Percentiles rank a stretch among this genome's conserved stretches.
Evolutionary conservation across 2,113 vertebrate species (phyloP).

Genomic region (Daubentonia madagascariensis): DNA sequence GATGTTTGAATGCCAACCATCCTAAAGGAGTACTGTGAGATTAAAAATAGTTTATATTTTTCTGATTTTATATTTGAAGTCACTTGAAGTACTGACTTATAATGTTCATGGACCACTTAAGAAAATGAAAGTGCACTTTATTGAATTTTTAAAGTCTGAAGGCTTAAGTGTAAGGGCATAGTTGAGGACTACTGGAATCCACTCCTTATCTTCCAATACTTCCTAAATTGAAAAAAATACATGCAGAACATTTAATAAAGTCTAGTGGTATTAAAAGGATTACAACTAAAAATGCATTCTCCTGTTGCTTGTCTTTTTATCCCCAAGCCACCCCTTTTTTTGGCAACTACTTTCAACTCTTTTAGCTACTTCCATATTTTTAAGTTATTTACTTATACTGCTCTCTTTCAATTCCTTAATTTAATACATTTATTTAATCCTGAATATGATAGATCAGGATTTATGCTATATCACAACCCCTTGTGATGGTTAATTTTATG

Average conservation of each 20-base stretch:
- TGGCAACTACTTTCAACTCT: not conserved
- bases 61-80: not conserved
- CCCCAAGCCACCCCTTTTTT: not conserved
- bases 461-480: not conserved
- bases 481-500: not conserved
- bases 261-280: not conserved
- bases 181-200: not conserved
- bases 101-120: not conserved
- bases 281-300: not conserved
- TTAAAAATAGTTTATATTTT: not conserved
- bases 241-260: not conserved
- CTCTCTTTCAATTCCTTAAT: not conserved
- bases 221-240: not conserved
- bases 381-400: not conserved
- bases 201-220: not conserved
- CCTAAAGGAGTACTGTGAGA: not conserved
- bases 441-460: not conserved
- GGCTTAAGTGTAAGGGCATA: not conserved
- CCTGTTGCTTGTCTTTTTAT: not conserved
- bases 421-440: not conserved
- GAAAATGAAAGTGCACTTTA: not conserved
- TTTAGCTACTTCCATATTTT: not conserved
- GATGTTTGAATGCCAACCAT: not conserved
- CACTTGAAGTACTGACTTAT: not conserved
- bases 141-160: not conserved